These are phyloP conservation scores for Helicoverpa assulta DNA, from an alignment of 2,888 invertebrate genomes.

Conservation along the genomic window DNA sequence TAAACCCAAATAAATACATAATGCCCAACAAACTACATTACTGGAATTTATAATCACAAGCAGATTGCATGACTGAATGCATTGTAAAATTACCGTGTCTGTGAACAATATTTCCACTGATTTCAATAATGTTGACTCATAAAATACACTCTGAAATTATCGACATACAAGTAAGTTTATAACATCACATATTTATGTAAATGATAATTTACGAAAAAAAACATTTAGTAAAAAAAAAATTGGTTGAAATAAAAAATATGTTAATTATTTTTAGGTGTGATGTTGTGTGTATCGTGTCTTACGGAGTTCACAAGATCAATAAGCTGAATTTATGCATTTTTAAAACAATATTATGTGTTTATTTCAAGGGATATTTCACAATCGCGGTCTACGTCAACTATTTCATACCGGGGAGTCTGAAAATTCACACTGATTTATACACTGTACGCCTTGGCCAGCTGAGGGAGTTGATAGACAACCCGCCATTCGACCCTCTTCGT, in stretches of 20 bases:
- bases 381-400: conserved; percentile 75
- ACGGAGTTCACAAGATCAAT: no score
- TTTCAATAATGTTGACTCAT: conserved; percentile 39
- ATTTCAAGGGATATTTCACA: conserved; percentile 71
- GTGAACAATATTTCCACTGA: conserved; percentile 18
- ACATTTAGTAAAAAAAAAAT: no score
- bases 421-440: conserved; percentile 63
- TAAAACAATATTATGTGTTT: background rate
- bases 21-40: background rate
- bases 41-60: background rate
- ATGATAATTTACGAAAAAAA: no score
- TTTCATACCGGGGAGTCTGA: conserved; percentile 76
- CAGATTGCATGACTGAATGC: conserved; percentile 23
- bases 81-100: conserved; percentile 47
- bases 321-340: no score
- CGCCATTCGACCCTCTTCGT: conserved; percentile 30
- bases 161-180: conserved; percentile 69
- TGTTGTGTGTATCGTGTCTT: no score
- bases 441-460: conserved; percentile 62
- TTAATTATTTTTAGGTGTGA: no score
- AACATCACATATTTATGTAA: background rate
- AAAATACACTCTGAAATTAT: conserved; percentile 67
- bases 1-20: background rate
- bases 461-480: conserved; percentile 51
- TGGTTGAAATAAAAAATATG: no score